Base-by-base conservation (phyloP, 2,797 vertebrate species). In the Margarornis squamiger region DNA sequence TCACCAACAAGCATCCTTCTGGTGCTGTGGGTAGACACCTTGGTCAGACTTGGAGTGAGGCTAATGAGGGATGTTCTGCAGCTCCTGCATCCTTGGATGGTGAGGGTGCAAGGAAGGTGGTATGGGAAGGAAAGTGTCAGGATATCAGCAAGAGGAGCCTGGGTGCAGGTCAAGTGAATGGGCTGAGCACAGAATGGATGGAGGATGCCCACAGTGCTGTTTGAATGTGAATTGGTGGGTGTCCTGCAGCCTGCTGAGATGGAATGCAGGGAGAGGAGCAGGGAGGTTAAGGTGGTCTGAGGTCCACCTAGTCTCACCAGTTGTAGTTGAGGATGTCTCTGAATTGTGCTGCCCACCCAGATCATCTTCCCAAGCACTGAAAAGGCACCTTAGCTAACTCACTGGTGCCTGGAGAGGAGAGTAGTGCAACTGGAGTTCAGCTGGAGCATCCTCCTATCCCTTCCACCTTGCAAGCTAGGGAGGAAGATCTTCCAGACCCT, bases 141-240 rank as follows among this genome's bases (percentile, higher is more conserved):
- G 34, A 46, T 26, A 24, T 87, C 70, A 74, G 45, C 22, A 41
- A 13, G 52, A 83, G 24, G 45, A 54, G 55, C 66, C 59, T 41
- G 38, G 9, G 14, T 46, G 17, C 59, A 32, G 18, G 8, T 17
- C 17, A 38, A 2, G 21, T 14, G 29, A 54, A 11, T 26, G 38
- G 21, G 36, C 54, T 84, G 76, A 63, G 36, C 13, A 4, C 1
- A 3, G 45, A 5, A 22, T 58, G 34, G 26, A 7, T 62, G n/a
- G 43, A 46, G 34, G 23, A 20, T 8, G 6, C 36, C 27, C 5
- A 2, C 3, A 6, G 4, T 26, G 36, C 32, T 3, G 1, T 73
- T 30, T 32, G 39, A 45, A 14, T 62, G 38, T 32, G 23, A 74
- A 12, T 3, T 63, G 57, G 12, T 77, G 49, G 19, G 18, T 21